phyloP scores from a whole-genome alignment of 2,113 vertebrate species.

The Zapornia atra region DNA sequence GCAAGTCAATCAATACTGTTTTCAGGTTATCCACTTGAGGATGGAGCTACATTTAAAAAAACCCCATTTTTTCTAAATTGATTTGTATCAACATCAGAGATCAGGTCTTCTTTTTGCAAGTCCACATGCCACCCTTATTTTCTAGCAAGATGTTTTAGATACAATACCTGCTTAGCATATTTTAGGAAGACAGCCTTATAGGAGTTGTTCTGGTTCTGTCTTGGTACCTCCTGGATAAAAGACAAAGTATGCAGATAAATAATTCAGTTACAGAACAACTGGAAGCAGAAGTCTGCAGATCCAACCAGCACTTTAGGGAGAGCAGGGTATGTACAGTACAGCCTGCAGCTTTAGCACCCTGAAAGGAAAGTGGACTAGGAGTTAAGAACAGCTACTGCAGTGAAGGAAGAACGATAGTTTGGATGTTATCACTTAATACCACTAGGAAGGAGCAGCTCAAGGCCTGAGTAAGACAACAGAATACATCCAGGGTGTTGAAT shows the following conservation, averaged over 20 bases:
- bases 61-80: background rate
- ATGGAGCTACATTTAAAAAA: background rate
- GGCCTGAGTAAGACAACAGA: background rate
- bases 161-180: conserved; percentile 70
- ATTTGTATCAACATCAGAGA: background rate
- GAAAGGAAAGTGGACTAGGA: background rate
- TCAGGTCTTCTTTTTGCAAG: background rate
- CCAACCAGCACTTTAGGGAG: background rate
- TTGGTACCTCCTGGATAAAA: conserved; percentile 60
- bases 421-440: background rate
- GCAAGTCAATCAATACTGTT: conserved; percentile 17
- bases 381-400: background rate
- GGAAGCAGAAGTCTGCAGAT: background rate
- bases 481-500: background rate
- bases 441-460: background rate
- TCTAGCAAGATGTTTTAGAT: background rate
- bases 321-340: background rate
- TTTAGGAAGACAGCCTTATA: conserved; percentile 65
- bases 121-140: background rate
- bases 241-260: background rate
- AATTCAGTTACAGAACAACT: conserved; percentile 3
- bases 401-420: background rate
- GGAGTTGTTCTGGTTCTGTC: conserved; percentile 25
- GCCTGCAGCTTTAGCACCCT: background rate
- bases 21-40: conserved; percentile 7